Evolutionary conservation across 2,888 invertebrate species (phyloP).

Genomic region (Coremacera marginata): DNA sequence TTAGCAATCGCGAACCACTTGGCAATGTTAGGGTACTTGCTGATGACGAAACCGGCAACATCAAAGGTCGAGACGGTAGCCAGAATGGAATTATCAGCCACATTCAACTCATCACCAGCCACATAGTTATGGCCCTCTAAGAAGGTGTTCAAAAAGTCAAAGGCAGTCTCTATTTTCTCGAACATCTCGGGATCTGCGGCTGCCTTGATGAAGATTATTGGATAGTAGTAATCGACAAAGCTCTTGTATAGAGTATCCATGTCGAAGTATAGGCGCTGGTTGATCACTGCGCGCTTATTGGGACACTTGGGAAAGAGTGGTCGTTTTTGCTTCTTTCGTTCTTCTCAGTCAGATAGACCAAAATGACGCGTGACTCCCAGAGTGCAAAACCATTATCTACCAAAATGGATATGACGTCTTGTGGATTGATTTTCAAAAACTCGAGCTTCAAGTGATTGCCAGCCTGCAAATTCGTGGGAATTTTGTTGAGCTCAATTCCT

Average conservation of each 20-base stretch:
- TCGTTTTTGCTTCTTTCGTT: conserved; percentile 86
- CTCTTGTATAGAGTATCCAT: conserved; percentile 80
- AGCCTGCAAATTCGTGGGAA: conserved; percentile 72
- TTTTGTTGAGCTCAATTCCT: conserved; percentile 76
- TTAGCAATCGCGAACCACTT: conserved; percentile 76
- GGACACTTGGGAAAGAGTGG: conserved; percentile 81
- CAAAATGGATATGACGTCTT: conserved; percentile 86
- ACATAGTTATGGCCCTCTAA: conserved; percentile 78
- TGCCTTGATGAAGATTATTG: conserved; percentile 74
- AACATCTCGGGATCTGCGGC: conserved; percentile 77
- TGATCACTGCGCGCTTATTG: conserved; percentile 80
- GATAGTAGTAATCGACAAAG: conserved; percentile 79
- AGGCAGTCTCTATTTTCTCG: conserved; percentile 77
- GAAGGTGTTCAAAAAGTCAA: conserved; percentile 78
- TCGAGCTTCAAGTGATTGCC: conserved; percentile 79
- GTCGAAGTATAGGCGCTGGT: conserved; percentile 85
- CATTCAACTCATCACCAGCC: conserved; percentile 79
- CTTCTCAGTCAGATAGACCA: conserved; percentile 82
- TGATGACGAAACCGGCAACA: conserved; percentile 76
- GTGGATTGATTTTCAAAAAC: conserved; percentile 82
- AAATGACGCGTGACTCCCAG: conserved; percentile 88
- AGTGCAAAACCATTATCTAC: conserved; percentile 85
- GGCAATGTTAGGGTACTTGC: conserved; percentile 77
- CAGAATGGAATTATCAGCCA: conserved; percentile 82
- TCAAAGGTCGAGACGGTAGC: conserved; percentile 80